A percentile compares a stretch with the other conserved stretches of the same genome.
These are phyloP conservation scores for Microplitis deprimator DNA, from an alignment of 2,888 invertebrate species.

Conservation along the genomic window DNA sequence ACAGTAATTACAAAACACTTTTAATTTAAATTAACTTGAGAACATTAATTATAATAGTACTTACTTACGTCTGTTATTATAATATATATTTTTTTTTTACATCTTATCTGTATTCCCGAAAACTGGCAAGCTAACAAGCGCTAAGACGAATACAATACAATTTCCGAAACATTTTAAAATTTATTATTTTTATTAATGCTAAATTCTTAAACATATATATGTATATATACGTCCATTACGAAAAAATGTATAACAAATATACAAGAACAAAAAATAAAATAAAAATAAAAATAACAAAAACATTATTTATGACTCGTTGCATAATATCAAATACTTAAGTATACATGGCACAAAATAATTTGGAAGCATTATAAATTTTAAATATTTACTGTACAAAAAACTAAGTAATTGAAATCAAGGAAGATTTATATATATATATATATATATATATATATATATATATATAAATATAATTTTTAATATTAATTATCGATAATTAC, in stretches of 20 bases:
- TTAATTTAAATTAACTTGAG: constrained; percentile 23
- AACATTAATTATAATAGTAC: neutral
- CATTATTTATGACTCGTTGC: constrained; percentile 9
- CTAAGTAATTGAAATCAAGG: neutral
- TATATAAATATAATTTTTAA: neutral
- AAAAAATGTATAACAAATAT: constrained; percentile 21
- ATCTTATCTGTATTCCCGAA: neutral
- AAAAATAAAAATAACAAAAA: constrained; percentile 8
- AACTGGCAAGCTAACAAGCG: constrained; percentile 25
- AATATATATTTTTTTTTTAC: constrained; percentile 10
- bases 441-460: neutral
- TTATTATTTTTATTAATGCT: constrained; percentile 23
- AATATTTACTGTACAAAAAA: constrained; percentile 13
- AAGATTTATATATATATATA: neutral
- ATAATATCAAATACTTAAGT: neutral
- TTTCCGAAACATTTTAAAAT: constrained; percentile 16
- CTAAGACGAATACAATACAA: constrained; percentile 7
- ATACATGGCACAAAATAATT: constrained; percentile 35
- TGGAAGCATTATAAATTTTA: constrained; percentile 32
- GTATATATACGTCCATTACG: constrained; percentile 1
- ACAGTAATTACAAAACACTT: constrained; percentile 38
- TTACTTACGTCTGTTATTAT: neutral
- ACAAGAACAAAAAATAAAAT: neutral
- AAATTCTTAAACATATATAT: constrained; percentile 13
- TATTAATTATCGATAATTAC: neutral